A percentile compares a stretch with the other conserved stretches of the same genome.
phyloP scores from a whole-genome alignment of 2,113 vertebrate species.

The Grallaria varia region DNA sequence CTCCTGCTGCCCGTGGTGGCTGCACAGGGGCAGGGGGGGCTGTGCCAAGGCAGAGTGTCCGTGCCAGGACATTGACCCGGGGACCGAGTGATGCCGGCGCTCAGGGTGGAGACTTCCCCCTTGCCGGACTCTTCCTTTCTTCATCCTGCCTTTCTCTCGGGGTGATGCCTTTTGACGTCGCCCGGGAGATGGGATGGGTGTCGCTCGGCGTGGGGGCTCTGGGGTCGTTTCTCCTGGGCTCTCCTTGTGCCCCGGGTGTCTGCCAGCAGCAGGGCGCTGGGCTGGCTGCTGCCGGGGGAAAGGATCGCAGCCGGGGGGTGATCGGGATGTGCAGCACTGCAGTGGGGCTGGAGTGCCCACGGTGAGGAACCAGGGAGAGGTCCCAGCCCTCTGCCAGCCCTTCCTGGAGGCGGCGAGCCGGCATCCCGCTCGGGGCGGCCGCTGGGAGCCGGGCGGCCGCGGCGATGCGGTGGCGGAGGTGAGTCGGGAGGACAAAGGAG shows the following conservation, averaged over 20 bases:
- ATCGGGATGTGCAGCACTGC: background rate
- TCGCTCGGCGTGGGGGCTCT: background rate
- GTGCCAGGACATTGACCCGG: background rate
- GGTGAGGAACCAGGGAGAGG: accelerated
- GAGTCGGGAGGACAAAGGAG: background rate
- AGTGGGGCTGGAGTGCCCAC: background rate
- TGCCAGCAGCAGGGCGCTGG: background rate
- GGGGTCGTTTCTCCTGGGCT: background rate
- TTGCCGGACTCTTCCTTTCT: background rate
- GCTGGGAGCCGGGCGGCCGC: background rate
- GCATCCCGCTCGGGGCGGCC: accelerated
- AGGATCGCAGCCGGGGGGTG: accelerated
- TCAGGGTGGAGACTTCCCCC: background rate
- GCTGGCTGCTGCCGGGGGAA: accelerated
- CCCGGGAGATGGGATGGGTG: background rate
- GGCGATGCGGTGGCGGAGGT: background rate
- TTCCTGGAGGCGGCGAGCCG: background rate
- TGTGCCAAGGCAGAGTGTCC: background rate
- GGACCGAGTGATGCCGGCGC: background rate
- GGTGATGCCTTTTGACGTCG: background rate
- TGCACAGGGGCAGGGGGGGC: background rate
- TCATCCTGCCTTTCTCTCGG: background rate
- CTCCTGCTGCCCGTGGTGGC: background rate
- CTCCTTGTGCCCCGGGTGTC: background rate
- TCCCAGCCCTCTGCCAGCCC: background rate